Evolutionary conservation across 2,888 invertebrate genomes (phyloP), one percentile per base, ranked within the genome.

Genomic region (Stenotaenia linearis): DNA sequence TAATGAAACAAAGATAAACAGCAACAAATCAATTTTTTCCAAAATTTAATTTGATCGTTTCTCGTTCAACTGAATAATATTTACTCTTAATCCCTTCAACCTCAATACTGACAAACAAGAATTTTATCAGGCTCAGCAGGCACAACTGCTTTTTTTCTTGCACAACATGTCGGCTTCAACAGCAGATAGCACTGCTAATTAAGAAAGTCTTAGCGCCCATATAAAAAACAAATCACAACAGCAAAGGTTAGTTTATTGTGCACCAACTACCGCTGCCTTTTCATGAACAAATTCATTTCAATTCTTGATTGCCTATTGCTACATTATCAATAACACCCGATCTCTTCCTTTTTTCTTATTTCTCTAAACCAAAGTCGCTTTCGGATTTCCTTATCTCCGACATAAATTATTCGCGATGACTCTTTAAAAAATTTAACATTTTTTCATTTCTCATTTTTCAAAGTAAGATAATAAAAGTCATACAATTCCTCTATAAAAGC

Each of bases 141-240:
- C 50, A 21, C 45, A 45, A 45, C 15, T 28, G 23, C 25, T 69
- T 69, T 12, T 69, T 28, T 23, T 6, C 25, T 69, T 69, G 23
- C 69, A 69, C 69, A 25, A 45, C 69, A 4, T 69, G 69, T 69
- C 18, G 50, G 21, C 50, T 50, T 25, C 69, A 69, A 25, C 28
- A 69, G 69, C 69, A 69, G 69, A 69, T 69, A 25, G 69, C 69
- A 69, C 25, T 69, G 69, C 69, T 69, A 69, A 69, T 69, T 69
- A 69, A 69, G 69, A 69, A 69, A 69, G 69, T 69, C 69, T 69
- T 28, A 69, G 69, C 25, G 28, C 28, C 7, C 18, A 6, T 6
- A n/a, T n/a, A 45, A 45, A 45, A 45, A 45, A 9, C 45, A 12
- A 18, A 12, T 45, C 18, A 45, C 45, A 25, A 69, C 15, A 15